Base-by-base conservation (phyloP, 2,113 vertebrate species). In the Boulengeromyrus knoepffleri region DNA sequence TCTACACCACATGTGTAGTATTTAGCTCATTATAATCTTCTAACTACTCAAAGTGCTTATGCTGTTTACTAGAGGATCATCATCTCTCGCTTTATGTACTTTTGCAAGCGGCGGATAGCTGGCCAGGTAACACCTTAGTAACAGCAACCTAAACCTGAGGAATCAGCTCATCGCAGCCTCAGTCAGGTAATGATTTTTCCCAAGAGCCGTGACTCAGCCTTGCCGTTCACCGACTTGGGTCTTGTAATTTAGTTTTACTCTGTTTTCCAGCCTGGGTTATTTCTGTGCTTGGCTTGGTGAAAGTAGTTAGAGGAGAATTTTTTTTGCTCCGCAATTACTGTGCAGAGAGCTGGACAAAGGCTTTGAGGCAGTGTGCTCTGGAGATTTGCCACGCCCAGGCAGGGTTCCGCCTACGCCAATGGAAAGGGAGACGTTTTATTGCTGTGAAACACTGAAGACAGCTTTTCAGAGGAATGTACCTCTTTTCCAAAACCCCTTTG, bases 241-340 rank as follows among this genome's bases (percentile, higher is more conserved):
- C 85, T 53, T 87, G 12, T 87, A 87, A 87, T 87, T 87, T 56
- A 39, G 50, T 21, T 87, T 10, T 39, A 53, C 50, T 36, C 24
- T 53, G n/a, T 87, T 87, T 87, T 87, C 50, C 85, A 42, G 50
- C 49, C 31, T 39, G 21, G 12, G 50, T 53, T 87, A 87, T 87
- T 87, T 87, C 49, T 87, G 85, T 87, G 31, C 50, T 27, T 3
- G 85, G 85, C 24, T 50, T 87, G 85, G 85, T 50, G 17, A 17
- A 31, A 36, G 47, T 50, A 49, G 24, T 50, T 27, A 47, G 84
- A 31, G 31, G 85, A 49, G 27, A 87, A 53, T 87, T 70, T 31
- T 62, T 66, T 70, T 70, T 70, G 12, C 85, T 87, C 85, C 7
- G 15, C 85, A 87, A 87, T 87, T 87, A 87, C 50, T 36, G 50